A percentile compares a stretch with the other conserved stretches of the same genome.
These are phyloP conservation scores for Leucania comma DNA, from an alignment of 2,888 invertebrate species.

Conservation along the genomic window DNA sequence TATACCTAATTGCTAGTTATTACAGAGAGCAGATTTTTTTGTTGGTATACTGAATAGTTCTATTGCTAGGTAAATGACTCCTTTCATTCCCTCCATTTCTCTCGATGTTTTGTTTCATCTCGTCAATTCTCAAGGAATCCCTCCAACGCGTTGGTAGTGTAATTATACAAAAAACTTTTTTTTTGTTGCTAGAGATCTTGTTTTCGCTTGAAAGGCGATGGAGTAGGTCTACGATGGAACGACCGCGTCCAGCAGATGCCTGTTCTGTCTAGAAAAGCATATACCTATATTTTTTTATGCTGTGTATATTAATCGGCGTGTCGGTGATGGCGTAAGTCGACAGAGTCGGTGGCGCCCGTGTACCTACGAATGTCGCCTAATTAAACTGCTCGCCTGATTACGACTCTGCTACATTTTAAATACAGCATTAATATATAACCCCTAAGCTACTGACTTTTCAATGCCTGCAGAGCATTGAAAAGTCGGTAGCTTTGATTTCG, in stretches of 20 bases:
- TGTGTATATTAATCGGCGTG: conserved; percentile 32
- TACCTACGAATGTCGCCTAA: conserved; percentile 68
- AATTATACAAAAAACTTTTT: neutral
- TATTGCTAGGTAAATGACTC: neutral
- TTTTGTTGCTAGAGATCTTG: neutral
- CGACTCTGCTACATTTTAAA: conserved; percentile 71
- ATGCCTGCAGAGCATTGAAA: neutral
- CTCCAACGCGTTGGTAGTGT: neutral
- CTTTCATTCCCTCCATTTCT: neutral
- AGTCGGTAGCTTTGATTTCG: conserved; percentile 15
- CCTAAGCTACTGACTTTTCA: neutral
- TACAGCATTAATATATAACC: conserved; percentile 45
- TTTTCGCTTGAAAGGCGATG: neutral
- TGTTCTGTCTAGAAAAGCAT: neutral
- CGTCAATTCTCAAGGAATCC: neutral
- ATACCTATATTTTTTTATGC: neutral
- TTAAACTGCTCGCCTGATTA: conserved; percentile 77
- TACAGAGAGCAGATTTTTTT: neutral
- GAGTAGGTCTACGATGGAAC: neutral
- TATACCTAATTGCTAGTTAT: neutral
- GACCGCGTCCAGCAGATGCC: neutral
- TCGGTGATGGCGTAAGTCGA: conserved; percentile 67
- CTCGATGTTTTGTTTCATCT: neutral
- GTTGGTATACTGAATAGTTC: neutral
- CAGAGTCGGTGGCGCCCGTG: conserved; percentile 43